These are phyloP conservation scores for Sisyra nigra DNA, from an alignment of 2,888 invertebrate genomes.

Conservation along the genomic window DNA sequence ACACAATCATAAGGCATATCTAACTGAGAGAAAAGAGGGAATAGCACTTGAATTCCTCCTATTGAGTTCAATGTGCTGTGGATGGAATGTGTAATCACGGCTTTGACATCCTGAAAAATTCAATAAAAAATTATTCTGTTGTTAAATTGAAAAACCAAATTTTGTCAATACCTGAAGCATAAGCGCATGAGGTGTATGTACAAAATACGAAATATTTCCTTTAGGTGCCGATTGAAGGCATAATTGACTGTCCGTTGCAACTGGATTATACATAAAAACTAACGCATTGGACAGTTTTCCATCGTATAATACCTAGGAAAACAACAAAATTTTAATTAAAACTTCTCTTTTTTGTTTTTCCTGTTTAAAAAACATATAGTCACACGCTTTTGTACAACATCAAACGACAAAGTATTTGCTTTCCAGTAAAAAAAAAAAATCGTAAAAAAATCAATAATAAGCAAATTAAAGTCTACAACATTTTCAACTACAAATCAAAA, in stretches of 20 bases:
- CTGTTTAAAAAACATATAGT: no score
- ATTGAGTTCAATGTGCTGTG: constrained; percentile 98
- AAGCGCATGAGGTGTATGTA: constrained; percentile 97
- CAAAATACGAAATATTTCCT: constrained; percentile 93
- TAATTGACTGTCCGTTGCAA: constrained; percentile 96
- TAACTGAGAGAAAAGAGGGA: constrained; percentile 94
- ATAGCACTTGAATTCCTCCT: constrained; percentile 95
- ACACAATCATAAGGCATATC: constrained; percentile 80
- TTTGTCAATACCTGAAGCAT: constrained; percentile 73
- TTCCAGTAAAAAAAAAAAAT: background rate
- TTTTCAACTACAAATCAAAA: constrained; percentile 1
- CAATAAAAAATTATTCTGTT: constrained; percentile 7
- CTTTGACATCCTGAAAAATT: constrained; percentile 82
- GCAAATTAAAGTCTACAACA: constrained; percentile 4
- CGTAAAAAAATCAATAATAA: background rate
- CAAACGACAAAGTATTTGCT: no score
- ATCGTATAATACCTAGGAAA: constrained; percentile 85
- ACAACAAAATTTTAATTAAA: background rate
- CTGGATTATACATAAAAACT: constrained; percentile 99
- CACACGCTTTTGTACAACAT: no score
- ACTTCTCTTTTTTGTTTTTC: no score
- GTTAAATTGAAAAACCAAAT: background rate
- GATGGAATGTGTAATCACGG: constrained; percentile 97
- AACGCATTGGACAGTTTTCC: constrained; percentile 93
- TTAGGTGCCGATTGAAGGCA: constrained; percentile 97